Base-by-base conservation (phyloP, 2,888 invertebrate species). In the Didymodactylos carnosus region DNA sequence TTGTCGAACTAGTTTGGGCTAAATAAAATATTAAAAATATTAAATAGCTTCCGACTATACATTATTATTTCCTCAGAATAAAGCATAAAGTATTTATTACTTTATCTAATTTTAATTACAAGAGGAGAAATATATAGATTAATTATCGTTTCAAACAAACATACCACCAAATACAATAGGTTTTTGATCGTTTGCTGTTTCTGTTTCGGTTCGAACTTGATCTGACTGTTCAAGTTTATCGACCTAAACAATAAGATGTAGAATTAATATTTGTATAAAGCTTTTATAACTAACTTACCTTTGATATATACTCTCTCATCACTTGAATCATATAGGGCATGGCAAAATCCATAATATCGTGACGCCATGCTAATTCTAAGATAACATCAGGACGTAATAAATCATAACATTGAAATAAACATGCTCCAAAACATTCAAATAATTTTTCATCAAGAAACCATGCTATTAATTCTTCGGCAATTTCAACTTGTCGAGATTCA, bases 271-370 rank as follows among this genome's bases (percentile, higher is more conserved):
- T 25, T n/a, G 29, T 35, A 0, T 29, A 13, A 25, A 23, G 13
- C 3, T 25, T 25, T 29, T 35, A 7, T 62, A n/a, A n/a, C n/a
- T n/a, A n/a, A n/a, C 3, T 35, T 62, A 62, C 75, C 53, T 75
- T 76, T 5, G 69, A 69, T 13, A 73, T 72, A 51, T 75, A 76
- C 41, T 77, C 88, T 76, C 88, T 83, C 82, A 88, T 86, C 80
- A 92, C 91, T 88, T 99, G 97, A 80, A 98, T 94, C 83, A 99
- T 88, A 86, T 92, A 98, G 76, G 98, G 98, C 97, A 98, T 98
- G 76, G 97, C 97, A 83, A 94, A 97, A 87, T 98, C 94, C 89
- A 93, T 92, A 80, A 99, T 97, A 83, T 93, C 91, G 86, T 98
- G 93, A 85, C 92, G 88, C 95, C 97, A 97, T 78, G 98, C 92